Evolutionary conservation across 2,888 invertebrate genomes (phyloP).

Genomic region (Microctonus hyperodae): DNA sequence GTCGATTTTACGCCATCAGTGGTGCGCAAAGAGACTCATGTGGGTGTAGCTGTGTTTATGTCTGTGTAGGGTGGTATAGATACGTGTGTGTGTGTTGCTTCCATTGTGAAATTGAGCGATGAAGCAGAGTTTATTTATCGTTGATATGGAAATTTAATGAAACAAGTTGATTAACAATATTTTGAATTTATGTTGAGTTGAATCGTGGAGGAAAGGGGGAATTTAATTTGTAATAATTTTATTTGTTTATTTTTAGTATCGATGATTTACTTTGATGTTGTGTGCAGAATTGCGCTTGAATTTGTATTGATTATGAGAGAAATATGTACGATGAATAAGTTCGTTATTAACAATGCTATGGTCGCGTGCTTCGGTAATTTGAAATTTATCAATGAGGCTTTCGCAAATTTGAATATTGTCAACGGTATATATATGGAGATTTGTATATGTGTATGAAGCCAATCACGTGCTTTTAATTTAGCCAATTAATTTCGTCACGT

Average conservation of each 20-base stretch:
- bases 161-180: neutral
- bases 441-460: too few relatives aligned
- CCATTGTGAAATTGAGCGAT: neutral
- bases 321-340: too few relatives aligned
- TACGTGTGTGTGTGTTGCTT: neutral
- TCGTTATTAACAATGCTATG: too few relatives aligned
- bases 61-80: too few relatives aligned
- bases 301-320: too few relatives aligned
- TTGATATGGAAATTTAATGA: conserved; percentile 21
- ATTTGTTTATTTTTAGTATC: too few relatives aligned
- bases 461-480: too few relatives aligned
- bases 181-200: neutral
- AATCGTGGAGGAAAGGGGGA: neutral
- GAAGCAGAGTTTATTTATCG: conserved; percentile 11
- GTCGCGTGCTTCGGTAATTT: too few relatives aligned
- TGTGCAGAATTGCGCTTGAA: too few relatives aligned
- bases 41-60: neutral
- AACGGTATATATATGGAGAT: neutral
- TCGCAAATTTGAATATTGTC: neutral
- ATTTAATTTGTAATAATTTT: neutral
- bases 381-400: neutral
- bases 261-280: too few relatives aligned
- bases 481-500: too few relatives aligned
- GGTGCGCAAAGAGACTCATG: conserved; percentile 20
- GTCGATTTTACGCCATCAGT: conserved; percentile 28